Conservation (phyloP, 2,888 invertebrate genomes). For the Apodemia mormo region DNA sequence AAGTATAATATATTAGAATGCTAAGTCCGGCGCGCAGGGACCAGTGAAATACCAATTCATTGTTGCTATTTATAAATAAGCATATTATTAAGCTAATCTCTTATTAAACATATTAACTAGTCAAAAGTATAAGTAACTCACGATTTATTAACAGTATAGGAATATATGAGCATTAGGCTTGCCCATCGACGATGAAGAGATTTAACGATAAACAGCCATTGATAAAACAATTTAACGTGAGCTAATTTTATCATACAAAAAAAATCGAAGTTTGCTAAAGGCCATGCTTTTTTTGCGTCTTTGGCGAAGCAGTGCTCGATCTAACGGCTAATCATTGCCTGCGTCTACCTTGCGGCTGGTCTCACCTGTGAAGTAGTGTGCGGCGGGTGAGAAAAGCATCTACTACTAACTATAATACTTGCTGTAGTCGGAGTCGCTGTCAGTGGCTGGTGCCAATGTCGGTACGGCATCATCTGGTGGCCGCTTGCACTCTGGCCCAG, state of each 20-base stretch:
- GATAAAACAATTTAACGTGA: not conserved
- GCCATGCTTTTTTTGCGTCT: slow-evolving; percentile 32
- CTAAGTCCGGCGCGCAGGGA: no score
- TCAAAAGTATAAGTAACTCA: no score
- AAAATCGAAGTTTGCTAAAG: slow-evolving; percentile 2
- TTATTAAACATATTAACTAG: no score
- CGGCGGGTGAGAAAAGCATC: slow-evolving; percentile 65
- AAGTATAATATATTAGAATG: no score
- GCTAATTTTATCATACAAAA: not conserved
- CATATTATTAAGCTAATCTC: no score
- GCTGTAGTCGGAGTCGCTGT: slow-evolving; percentile 79
- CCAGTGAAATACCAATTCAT: no score
- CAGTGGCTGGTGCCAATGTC: slow-evolving; percentile 45
- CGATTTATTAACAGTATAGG: not conserved
- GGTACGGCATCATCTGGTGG: slow-evolving; percentile 28
- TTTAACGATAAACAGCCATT: not conserved
- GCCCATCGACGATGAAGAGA: not conserved
- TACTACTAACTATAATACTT: slow-evolving; percentile 81
- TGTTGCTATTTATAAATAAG: no score
- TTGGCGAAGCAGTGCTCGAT: slow-evolving; percentile 36
- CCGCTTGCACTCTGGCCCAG: slow-evolving; percentile 24
- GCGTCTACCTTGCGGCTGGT: slow-evolving; percentile 34
- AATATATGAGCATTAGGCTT: not conserved
- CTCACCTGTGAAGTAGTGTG: slow-evolving; percentile 46
- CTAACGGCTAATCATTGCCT: slow-evolving; percentile 33